Base-by-base conservation (phyloP, 2,888 invertebrate genomes). In the Atethmia centrago region DNA sequence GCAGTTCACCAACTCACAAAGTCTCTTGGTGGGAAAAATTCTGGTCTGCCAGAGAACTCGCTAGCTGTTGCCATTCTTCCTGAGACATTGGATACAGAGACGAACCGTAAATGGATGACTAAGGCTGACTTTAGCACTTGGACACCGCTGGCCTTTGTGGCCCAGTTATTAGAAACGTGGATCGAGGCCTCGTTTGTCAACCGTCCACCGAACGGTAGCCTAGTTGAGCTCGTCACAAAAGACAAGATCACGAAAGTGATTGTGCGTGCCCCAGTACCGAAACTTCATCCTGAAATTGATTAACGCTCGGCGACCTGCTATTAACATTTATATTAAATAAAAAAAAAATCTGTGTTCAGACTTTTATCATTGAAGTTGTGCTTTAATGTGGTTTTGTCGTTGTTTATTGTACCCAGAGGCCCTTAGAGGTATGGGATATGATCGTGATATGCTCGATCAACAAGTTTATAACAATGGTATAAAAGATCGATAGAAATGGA, bases 61-160 rank as follows among this genome's bases (percentile, higher is more conserved):
- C 93, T 98, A 36, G 98, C 98, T 4, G 97, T 98, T n/a, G 98
- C 99, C 3, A 98, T 99, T 83, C 95, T 99, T 77, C 99, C 99
- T 0, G 97, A 99, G 0, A 99, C 99, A 31, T 96, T 99, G 72
- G 99, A 99, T 90, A 99, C 99, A 2, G 99, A 99, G 79, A 99
- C 99, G 99, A 99, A 99, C 91, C 97, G 99, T 72, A 99, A 99
- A 95, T 99, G 98, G 98, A 99, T 99, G 99, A 98, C 99, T 0
- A 97, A 97, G 88, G 99, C 98, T 21, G 99, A 99, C 93, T 98
- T 98, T 83, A 96, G n/a, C n/a, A n/a, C n/a, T 10, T 99, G 99
- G 99, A 99, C 99, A 16, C 97, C 99, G 0, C 95, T 99, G 53
- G 97, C 97, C 69, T 99, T 97, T 94, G 97, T 99, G 42, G 98